Percentiles rank a stretch among this genome's conserved stretches.
Conservation (phyloP, 2,113 vertebrate genomes). For the Cathartes aura region DNA sequence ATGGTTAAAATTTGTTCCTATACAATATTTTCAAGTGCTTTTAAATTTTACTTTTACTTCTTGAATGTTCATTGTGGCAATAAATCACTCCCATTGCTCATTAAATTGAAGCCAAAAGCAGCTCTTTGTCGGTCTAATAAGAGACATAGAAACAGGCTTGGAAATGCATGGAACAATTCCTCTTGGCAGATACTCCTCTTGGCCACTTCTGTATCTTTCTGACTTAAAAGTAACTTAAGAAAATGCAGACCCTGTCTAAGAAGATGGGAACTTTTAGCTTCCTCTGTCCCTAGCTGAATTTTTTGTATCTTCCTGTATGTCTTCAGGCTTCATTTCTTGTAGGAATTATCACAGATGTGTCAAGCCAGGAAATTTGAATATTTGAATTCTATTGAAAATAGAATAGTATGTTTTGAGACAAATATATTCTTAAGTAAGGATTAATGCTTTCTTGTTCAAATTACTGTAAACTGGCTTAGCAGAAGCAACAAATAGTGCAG, state of each 20-base stretch:
- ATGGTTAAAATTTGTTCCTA: background rate
- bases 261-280: background rate
- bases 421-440: background rate
- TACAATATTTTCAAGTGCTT: background rate
- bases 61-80: background rate
- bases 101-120: background rate
- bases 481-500: background rate
- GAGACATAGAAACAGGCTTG: background rate
- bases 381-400: background rate
- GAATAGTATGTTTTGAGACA: background rate
- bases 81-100: background rate
- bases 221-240: background rate
- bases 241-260: background rate
- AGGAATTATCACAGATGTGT: background rate
- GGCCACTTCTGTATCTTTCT: background rate
- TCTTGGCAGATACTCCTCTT: background rate
- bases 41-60: background rate
- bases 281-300: background rate
- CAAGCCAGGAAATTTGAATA: background rate
- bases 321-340: background rate
- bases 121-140: background rate
- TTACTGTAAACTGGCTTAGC: background rate
- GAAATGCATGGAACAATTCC: background rate
- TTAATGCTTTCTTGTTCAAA: background rate
- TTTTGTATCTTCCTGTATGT: background rate